phyloP scores from a whole-genome alignment of 92 coral and sea anemone species.

The Zoanthus sansibaricus region DNA sequence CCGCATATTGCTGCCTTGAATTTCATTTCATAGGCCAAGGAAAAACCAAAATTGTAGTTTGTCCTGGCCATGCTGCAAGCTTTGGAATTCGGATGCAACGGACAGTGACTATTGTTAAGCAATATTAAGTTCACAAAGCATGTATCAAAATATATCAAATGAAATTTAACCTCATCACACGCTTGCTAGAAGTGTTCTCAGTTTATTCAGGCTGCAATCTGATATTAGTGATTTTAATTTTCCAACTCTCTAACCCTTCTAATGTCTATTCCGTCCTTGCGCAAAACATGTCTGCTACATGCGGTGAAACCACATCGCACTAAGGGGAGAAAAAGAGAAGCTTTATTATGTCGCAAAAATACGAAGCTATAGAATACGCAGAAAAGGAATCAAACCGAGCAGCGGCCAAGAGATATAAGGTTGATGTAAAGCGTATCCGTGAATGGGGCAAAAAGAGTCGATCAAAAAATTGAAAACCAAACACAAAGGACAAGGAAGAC shows the following conservation, averaged over 20 bases:
- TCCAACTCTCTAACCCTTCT: too few relatives aligned
- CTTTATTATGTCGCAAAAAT: conserved; percentile 36
- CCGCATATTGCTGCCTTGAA: conserved; percentile 57
- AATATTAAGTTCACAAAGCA: not conserved
- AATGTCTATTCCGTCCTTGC: too few relatives aligned
- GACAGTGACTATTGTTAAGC: conserved; percentile 7
- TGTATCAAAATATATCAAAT: too few relatives aligned
- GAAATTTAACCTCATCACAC: too few relatives aligned
- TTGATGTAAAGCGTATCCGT: conserved; percentile 38
- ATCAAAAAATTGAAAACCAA: conserved; percentile 42
- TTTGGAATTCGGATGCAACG: not conserved
- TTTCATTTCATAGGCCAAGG: conserved; percentile 47
- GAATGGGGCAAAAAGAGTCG: conserved; percentile 50
- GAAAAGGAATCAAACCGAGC: conserved; percentile 54
- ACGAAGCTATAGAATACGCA: conserved; percentile 55
- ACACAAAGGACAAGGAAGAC: conserved; percentile 49
- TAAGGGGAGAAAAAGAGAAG: conserved; percentile 42
- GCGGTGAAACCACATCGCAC: not conserved
- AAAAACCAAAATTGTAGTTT: conserved; percentile 25
- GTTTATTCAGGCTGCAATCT: too few relatives aligned
- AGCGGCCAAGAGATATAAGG: conserved; percentile 42
- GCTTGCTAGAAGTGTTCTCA: too few relatives aligned
- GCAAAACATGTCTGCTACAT: too few relatives aligned
- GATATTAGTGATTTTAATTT: too few relatives aligned
- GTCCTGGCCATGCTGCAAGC: conserved; percentile 40